Evolutionary conservation across 2,113 vertebrate genomes (phyloP).

Genomic region (Urocitellus parryii): DNA sequence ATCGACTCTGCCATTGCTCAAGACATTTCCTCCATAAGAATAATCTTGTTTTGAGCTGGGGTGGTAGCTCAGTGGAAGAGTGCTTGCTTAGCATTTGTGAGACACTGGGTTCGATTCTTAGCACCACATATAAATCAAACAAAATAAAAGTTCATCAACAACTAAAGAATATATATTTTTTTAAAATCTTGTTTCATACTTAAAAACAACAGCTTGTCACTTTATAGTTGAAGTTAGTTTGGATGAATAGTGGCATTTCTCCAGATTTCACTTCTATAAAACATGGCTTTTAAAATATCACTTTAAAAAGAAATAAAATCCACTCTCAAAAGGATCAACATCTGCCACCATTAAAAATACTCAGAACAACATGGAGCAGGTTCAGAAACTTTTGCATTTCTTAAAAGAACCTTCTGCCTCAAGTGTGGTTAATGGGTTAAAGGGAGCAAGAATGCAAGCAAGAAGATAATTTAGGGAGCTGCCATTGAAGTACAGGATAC

Average conservation of each 20-base stretch:
- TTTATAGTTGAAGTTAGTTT: slow-evolving; percentile 20
- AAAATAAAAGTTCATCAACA: too few species aligned
- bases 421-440: too few species aligned
- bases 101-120: too few species aligned
- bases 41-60: neutral
- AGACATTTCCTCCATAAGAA: neutral
- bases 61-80: too few species aligned
- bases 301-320: neutral
- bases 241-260: slow-evolving; percentile 50
- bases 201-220: neutral
- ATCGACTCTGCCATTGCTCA: neutral
- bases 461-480: neutral
- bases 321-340: neutral
- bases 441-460: neutral
- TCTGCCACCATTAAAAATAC: neutral
- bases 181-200: neutral
- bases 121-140: too few species aligned
- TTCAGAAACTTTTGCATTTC: neutral
- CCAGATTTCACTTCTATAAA: neutral
- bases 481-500: rapidly evolving
- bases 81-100: too few species aligned
- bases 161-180: too few species aligned
- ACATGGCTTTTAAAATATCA: neutral
- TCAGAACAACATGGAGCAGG: neutral
- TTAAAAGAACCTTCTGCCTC: neutral